Evolutionary conservation across 1,140 invertebrate genomes (phyloP).

Genomic region (Calliopsis andreniformis): DNA sequence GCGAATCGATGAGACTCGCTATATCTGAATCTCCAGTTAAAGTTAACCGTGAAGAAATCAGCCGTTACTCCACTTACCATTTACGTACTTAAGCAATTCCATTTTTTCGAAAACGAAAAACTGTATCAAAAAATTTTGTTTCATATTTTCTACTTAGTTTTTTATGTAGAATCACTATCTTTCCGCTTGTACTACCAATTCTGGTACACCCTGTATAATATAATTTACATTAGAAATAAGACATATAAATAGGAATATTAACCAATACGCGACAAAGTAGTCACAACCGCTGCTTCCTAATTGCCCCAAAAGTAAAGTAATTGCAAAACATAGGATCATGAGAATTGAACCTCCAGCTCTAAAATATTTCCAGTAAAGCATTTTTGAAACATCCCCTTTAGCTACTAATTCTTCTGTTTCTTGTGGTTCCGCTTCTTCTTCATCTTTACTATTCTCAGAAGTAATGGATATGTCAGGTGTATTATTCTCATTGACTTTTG

Average conservation of each 20-base stretch:
- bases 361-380: slow-evolving; percentile 82
- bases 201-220: no score
- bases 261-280: slow-evolving; percentile 84
- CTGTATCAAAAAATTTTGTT: no score
- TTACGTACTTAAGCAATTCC: no score
- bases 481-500: slow-evolving; percentile 14
- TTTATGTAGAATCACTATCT: no score
- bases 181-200: no score
- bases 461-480: slow-evolving; percentile 18
- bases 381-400: slow-evolving; percentile 82
- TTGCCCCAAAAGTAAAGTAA: slow-evolving; percentile 80
- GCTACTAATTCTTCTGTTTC: slow-evolving; percentile 83
- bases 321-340: slow-evolving; percentile 75
- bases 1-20: no score
- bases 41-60: no score
- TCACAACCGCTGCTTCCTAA: slow-evolving; percentile 82
- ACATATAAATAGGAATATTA: slow-evolving; percentile 7
- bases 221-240: background rate
- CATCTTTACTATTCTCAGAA: slow-evolving; percentile 48
- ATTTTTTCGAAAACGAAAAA: no score
- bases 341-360: slow-evolving; percentile 81
- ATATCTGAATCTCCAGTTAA: no score
- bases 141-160: no score
- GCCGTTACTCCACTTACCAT: no score
- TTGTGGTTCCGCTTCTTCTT: slow-evolving; percentile 78